Evolutionary conservation across 2,888 invertebrate genomes (phyloP).

Genomic region (Sicus ferrugineus): DNA sequence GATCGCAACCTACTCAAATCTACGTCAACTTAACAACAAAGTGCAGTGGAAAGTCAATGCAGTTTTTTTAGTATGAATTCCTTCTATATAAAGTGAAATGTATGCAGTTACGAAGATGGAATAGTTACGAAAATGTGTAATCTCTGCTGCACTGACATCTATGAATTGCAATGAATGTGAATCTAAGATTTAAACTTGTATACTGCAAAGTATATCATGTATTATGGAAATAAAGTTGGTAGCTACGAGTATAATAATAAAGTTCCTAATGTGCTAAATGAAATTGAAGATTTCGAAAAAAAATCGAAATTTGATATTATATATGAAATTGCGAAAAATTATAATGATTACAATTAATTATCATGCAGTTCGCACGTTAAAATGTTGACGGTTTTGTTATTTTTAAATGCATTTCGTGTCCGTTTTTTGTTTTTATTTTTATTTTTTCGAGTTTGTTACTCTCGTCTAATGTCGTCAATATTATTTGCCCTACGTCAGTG

Average conservation of each 20-base stretch:
- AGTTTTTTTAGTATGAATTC: neutral
- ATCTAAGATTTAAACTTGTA: too few species aligned
- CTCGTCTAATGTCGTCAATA: neutral
- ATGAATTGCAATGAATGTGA: neutral
- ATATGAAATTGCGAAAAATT: neutral
- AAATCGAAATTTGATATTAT: conserved; percentile 6
- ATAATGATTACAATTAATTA: conserved; percentile 1
- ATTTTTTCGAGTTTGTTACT: neutral
- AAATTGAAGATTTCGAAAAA: conserved; percentile 6
- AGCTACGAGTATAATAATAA: neutral
- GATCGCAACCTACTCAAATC: neutral
- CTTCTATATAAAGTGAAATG: neutral
- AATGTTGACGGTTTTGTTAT: neutral
- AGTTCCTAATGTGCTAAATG: conserved; percentile 1
- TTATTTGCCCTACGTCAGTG: neutral
- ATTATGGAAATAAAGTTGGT: neutral
- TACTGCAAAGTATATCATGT: too few species aligned
- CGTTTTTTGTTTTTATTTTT: too few species aligned
- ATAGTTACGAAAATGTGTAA: neutral
- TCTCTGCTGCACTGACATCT: neutral
- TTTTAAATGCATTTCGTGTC: conserved; percentile 21
- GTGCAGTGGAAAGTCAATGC: neutral
- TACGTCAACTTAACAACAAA: neutral
- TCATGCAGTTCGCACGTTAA: conserved; percentile 1
- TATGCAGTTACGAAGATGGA: too few species aligned